phyloP scores from a whole-genome alignment of 2,113 vertebrate genomes.

The Etia nguti region DNA sequence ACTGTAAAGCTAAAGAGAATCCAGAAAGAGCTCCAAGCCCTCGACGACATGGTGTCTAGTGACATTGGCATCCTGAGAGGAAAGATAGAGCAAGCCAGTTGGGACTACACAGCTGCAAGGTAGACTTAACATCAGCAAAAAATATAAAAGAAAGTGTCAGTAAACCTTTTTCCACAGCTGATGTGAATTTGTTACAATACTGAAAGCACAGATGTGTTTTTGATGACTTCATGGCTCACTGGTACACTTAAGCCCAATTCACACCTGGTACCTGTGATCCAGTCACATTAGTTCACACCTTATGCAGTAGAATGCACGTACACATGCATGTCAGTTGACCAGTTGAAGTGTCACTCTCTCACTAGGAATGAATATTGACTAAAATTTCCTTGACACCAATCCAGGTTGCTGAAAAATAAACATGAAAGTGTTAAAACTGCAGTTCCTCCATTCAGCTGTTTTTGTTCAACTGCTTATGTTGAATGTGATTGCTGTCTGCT shows the following conservation, averaged over 20 bases:
- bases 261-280: neutral
- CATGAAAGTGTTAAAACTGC: neutral
- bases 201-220: neutral
- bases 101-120: constrained; percentile 87
- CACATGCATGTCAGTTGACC: neutral
- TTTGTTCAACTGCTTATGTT: neutral
- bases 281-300: neutral
- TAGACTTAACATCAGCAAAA: constrained; percentile 27
- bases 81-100: constrained; percentile 87
- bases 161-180: neutral
- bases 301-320: neutral
- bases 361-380: neutral
- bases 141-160: neutral
- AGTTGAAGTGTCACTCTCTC: neutral
- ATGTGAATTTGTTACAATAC: neutral
- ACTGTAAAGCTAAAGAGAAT: constrained; percentile 88
- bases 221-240: neutral
- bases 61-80: constrained; percentile 89
- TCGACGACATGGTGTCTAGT: constrained; percentile 91
- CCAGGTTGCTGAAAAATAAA: neutral
- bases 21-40: constrained; percentile 88
- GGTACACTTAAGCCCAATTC: neutral
- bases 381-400: neutral
- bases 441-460: neutral
- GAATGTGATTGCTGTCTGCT: neutral